Conservation (phyloP, 2,888 invertebrate species). For the Megamerina dolium region DNA sequence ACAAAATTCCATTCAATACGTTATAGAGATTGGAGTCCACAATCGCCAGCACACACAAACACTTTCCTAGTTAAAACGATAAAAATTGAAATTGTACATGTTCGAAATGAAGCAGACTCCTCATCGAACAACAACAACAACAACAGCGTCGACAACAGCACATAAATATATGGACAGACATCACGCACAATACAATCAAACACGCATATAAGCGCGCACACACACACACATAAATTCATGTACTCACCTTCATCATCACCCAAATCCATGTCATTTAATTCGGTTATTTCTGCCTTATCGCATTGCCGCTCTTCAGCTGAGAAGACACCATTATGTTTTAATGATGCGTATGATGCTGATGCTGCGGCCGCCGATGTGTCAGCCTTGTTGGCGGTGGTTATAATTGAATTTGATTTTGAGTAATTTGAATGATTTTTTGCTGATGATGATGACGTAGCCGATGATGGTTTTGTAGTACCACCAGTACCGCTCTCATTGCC, state of each 20-base stretch:
- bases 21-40: too few species aligned
- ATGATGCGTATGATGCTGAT: slow-evolving; percentile 1
- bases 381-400: slow-evolving; percentile 30
- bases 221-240: background rate
- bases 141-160: background rate
- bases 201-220: background rate
- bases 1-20: too few species aligned
- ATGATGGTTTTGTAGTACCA: slow-evolving; percentile 7
- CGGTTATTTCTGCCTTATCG: slow-evolving; percentile 39
- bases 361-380: slow-evolving; percentile 13
- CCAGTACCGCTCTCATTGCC: slow-evolving; percentile 17
- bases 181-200: background rate
- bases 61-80: too few species aligned
- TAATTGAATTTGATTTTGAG: slow-evolving; percentile 43
- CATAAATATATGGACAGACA: too few species aligned
- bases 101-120: too few species aligned
- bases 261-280: slow-evolving; percentile 34
- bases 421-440: slow-evolving; percentile 35
- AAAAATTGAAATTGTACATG: too few species aligned
- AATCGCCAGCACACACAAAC: background rate
- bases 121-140: background rate
- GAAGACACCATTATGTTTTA: slow-evolving; percentile 20
- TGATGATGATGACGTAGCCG: slow-evolving; percentile 12
- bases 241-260: slow-evolving; percentile 39
- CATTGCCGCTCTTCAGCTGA: slow-evolving; percentile 21